A percentile compares a stretch with the other conserved stretches of the same genome.
These are phyloP conservation scores for Drosophila seclusa DNA, from an alignment of 2,888 invertebrate species.

Conservation along the genomic window DNA sequence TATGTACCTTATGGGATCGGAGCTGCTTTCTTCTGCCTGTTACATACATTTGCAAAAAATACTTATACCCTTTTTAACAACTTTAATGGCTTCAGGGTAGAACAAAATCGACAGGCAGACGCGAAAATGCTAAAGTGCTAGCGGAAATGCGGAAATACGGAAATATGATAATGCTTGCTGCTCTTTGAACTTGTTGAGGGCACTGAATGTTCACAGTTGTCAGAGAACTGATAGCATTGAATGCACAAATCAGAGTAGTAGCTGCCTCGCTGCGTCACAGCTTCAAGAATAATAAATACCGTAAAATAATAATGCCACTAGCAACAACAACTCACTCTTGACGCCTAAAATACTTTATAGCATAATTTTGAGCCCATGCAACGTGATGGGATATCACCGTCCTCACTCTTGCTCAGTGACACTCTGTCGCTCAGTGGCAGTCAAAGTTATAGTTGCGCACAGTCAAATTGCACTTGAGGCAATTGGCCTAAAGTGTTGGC, in stretches of 20 bases:
- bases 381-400: not conserved
- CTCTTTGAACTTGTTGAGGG: slow-evolving; percentile 32
- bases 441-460: slow-evolving; percentile 35
- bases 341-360: slow-evolving; percentile 51
- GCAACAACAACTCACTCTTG: slow-evolving; percentile 63
- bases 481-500: slow-evolving; percentile 70
- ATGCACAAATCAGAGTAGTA: slow-evolving; percentile 39
- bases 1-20: not conserved
- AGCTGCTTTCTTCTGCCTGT: not conserved
- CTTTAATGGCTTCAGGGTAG: not conserved
- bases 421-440: slow-evolving; percentile 5
- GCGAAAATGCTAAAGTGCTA: slow-evolving; percentile 54
- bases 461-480: slow-evolving; percentile 36
- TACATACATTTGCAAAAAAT: not conserved
- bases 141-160: slow-evolving; percentile 58
- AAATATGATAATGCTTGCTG: slow-evolving; percentile 58
- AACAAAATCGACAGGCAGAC: slow-evolving; percentile 46
- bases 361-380: slow-evolving; percentile 34
- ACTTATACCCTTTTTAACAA: not conserved
- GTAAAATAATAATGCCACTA: slow-evolving; percentile 50
- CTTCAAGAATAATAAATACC: slow-evolving; percentile 52
- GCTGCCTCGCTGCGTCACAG: not conserved
- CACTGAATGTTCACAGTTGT: slow-evolving; percentile 1
- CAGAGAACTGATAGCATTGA: slow-evolving; percentile 36
- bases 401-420: not conserved